Conservation (phyloP, 2,113 vertebrate species). For the Actenoides lindsayi region DNA sequence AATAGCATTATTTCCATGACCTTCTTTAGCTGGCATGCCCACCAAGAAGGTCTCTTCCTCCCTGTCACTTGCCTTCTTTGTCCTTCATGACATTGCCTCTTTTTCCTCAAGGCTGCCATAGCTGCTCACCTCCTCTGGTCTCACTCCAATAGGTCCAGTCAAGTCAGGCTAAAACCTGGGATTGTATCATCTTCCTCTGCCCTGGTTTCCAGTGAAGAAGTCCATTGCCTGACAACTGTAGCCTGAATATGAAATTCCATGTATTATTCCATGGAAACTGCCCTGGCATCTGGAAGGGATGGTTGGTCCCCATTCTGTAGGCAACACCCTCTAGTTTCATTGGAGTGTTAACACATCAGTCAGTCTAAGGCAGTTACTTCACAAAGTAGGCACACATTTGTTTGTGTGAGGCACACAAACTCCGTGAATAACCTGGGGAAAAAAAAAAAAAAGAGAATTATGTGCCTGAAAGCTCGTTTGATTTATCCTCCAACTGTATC, state of each 20-base stretch:
- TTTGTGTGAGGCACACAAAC: neutral
- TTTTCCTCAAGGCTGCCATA: neutral
- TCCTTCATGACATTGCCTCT: neutral
- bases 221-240: neutral
- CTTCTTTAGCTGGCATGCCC: neutral
- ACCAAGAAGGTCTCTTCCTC: neutral
- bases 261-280: neutral
- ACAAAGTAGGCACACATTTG: too few species aligned
- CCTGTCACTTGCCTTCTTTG: neutral
- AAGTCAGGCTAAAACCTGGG: neutral
- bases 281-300: neutral
- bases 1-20: neutral
- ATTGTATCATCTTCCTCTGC: neutral
- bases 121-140: neutral
- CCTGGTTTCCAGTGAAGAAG: neutral
- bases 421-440: neutral
- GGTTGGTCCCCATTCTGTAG: neutral
- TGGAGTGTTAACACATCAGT: neutral
- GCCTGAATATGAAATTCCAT: neutral
- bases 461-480: neutral
- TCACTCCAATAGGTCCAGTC: neutral
- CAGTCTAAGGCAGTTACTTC: neutral
- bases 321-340: neutral
- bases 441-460: neutral
- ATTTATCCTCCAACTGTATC: neutral